These are phyloP conservation scores for Drosophila bocqueti DNA, from an alignment of 1,140 invertebrate species.

Conservation along the genomic window DNA sequence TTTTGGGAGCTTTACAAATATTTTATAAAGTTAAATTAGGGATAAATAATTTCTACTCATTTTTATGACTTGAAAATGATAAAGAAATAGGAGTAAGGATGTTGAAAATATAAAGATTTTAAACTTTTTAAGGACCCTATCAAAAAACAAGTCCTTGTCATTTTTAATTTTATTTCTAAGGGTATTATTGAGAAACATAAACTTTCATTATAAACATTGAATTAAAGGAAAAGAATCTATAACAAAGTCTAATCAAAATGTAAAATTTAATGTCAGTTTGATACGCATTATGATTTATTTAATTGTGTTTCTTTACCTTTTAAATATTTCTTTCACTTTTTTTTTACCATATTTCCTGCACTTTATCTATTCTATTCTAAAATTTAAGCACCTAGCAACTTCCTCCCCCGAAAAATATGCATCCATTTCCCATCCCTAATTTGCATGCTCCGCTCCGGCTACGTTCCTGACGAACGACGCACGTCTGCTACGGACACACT, in stretches of 20 bases:
- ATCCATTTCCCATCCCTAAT: constrained; percentile 38
- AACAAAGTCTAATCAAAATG: no score
- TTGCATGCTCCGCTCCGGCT: neutral
- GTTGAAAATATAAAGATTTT: no score
- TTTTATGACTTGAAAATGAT: neutral
- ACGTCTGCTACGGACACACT: constrained; percentile 78
- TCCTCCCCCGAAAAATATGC: constrained; percentile 18
- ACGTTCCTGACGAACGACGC: constrained; percentile 59
- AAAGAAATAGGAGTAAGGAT: no score
- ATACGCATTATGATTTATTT: no score
- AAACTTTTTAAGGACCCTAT: no score
- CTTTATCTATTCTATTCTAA: neutral
- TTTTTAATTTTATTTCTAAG: no score
- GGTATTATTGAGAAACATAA: no score
- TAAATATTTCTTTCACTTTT: neutral
- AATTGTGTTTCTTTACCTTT: neutral
- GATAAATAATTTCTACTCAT: accelerated
- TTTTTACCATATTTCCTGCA: neutral
- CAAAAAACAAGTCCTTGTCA: no score
- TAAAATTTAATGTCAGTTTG: no score
- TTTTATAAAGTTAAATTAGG: no score
- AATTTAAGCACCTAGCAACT: neutral
- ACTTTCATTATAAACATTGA: no score
- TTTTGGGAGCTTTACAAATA: neutral
- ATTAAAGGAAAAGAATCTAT: no score